Evolutionary conservation across 1,140 invertebrate genomes (phyloP), one percentile per base, ranked within the genome.

Genomic region (Sitobion miscanthi): DNA sequence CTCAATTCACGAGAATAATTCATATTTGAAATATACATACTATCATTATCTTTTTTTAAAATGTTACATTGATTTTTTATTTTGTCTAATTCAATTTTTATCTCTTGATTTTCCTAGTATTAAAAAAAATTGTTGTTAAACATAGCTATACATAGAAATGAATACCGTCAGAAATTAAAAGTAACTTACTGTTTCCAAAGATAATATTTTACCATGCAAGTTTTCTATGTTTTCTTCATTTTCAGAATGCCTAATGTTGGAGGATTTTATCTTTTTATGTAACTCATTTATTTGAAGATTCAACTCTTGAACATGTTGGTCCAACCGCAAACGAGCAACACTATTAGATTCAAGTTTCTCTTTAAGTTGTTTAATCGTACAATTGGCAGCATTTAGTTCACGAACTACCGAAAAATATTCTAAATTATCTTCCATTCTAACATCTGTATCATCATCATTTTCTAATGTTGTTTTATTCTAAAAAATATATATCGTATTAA

Each of bases 1-100:
- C 91, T 93, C 20, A 93, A 86, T 93, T 93, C 91, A 45, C 91
- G 91, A 42, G 91, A 93, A 86, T 93, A 93, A 93, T 93, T 93
- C 82, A 93, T 85, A 30, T 93, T 93, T 35, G 91, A 93, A 57
- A 93, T 25, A 86, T 93, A 93, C 47, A 93, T n/a, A 30, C 38
- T 85, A 57, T 93, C 91, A 21, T 93, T 93, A 45, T 93, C 91
- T 54, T 93, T 93, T 93, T 86, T 93, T 38, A 93, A 54, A 93
- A n/a, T 86, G 38, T 86, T 93, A 57, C 85, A 86, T 69, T 93
- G 69, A n/a, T n/a, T 93, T 93, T 93, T 93, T 38, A 85, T 86
- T 93, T 93, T 93, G 8, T 93, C 91, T 11, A 93, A 21, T 54
- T 83, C 91, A 93, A 85, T 38, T 54, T 93, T 93, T 11, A 62